Evolutionary conservation across 2,888 invertebrate species (phyloP).

Genomic region (Resseliella maxima): DNA sequence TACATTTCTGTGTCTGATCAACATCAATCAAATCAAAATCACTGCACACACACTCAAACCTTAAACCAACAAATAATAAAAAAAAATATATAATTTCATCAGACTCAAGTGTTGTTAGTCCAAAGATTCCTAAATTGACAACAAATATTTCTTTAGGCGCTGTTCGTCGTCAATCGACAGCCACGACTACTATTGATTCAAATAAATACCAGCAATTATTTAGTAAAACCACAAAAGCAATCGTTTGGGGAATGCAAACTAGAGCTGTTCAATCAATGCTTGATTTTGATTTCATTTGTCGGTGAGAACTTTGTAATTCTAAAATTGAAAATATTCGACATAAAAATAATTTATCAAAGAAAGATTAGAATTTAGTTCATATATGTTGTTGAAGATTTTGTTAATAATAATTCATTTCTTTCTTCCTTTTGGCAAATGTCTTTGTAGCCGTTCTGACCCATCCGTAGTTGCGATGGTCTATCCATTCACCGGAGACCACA

Average conservation of each 20-base stretch:
- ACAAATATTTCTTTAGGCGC: constrained; percentile 66
- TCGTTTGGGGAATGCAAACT: constrained; percentile 99
- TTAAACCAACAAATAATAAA: neutral
- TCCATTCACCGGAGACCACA: constrained; percentile 98
- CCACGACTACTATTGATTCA: constrained; percentile 58
- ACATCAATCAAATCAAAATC: constrained; percentile 22
- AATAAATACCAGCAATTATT: constrained; percentile 72
- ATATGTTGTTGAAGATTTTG: too few relatives aligned
- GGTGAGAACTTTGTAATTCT: constrained; percentile 60
- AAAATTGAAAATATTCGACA: neutral
- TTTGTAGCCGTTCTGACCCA: constrained; percentile 91
- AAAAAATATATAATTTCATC: neutral
- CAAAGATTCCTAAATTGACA: constrained; percentile 49
- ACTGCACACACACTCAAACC: constrained; percentile 16
- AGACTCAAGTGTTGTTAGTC: constrained; percentile 48
- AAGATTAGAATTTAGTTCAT: too few relatives aligned
- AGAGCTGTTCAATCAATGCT: constrained; percentile 84
- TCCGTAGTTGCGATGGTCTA: constrained; percentile 97
- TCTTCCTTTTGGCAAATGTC: too few relatives aligned
- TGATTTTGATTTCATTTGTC: constrained; percentile 68
- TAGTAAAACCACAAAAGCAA: constrained; percentile 86
- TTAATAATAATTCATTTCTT: too few relatives aligned
- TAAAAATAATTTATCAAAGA: too few relatives aligned
- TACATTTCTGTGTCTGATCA: constrained; percentile 47
- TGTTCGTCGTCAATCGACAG: constrained; percentile 58